Conservation (phyloP, 2,888 invertebrate genomes). For the Automeris io region DNA sequence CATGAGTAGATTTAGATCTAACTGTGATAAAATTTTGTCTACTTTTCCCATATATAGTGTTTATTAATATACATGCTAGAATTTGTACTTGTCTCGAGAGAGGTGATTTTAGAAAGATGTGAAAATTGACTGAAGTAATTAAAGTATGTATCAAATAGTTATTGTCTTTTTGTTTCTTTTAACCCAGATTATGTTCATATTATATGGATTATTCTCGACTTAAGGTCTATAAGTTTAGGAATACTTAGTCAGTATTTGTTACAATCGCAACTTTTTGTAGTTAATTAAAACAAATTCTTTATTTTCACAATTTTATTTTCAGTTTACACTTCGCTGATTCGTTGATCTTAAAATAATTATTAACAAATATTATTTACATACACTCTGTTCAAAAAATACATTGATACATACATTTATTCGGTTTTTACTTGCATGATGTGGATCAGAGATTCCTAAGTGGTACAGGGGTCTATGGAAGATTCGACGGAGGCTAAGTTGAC, state of each 20-base stretch:
- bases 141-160: conserved; percentile 17
- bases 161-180: conserved; percentile 17
- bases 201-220: too few relatives aligned
- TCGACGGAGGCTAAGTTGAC: too few relatives aligned
- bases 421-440: too few relatives aligned
- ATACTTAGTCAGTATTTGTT: too few relatives aligned
- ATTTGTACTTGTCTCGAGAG: conserved; percentile 9
- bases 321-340: conserved; percentile 40
- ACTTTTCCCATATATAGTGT: conserved; percentile 11
- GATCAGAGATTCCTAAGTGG: too few relatives aligned
- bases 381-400: conserved; percentile 7
- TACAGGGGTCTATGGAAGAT: too few relatives aligned
- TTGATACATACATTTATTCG: background rate
- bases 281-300: background rate
- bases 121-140: conserved; percentile 15
- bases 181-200: too few relatives aligned
- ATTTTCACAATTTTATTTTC: conserved; percentile 1
- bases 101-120: conserved; percentile 10
- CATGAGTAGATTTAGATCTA: conserved; percentile 52
- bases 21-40: conserved; percentile 51
- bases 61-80: conserved; percentile 6
- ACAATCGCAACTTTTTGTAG: too few relatives aligned
- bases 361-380: conserved; percentile 33
- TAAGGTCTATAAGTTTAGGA: too few relatives aligned
- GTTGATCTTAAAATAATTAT: conserved; percentile 34